Evolutionary conservation across 2,888 invertebrate genomes (phyloP).

Genomic region (Panopea generosa): DNA sequence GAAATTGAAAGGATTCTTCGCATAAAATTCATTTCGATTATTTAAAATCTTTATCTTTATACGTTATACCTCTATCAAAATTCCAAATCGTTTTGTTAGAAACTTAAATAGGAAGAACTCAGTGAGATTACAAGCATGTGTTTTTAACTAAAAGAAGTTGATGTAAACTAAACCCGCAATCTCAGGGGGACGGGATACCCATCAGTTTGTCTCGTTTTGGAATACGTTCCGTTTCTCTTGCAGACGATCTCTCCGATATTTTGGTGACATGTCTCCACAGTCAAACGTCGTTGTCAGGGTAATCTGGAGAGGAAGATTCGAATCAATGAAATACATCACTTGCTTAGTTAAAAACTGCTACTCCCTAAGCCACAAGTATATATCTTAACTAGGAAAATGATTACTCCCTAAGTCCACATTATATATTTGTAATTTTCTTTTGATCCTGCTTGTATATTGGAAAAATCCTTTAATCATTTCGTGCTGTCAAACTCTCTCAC

Average conservation of each 20-base stretch:
- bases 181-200: no score
- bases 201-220: no score
- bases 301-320: not conserved
- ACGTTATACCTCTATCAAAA: no score
- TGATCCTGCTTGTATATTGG: conserved; percentile 51
- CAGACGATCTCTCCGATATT: conserved; percentile 23
- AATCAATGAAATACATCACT: not conserved
- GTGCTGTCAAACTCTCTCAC: conserved; percentile 25
- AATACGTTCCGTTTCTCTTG: not conserved
- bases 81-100: no score
- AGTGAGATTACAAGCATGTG: no score
- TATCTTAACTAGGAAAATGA: conserved; percentile 28
- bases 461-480: conserved; percentile 39
- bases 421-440: conserved; percentile 52
- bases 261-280: conserved; percentile 16
- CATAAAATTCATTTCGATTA: no score
- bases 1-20: no score
- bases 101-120: no score
- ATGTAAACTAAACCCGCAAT: no score
- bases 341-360: conserved; percentile 11
- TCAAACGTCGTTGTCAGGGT: conserved; percentile 6
- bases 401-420: conserved; percentile 34
- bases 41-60: no score
- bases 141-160: no score
- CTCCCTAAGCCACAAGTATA: conserved; percentile 24